phyloP scores from a whole-genome alignment of 2,888 invertebrate genomes.

The Atrina japonica region DNA sequence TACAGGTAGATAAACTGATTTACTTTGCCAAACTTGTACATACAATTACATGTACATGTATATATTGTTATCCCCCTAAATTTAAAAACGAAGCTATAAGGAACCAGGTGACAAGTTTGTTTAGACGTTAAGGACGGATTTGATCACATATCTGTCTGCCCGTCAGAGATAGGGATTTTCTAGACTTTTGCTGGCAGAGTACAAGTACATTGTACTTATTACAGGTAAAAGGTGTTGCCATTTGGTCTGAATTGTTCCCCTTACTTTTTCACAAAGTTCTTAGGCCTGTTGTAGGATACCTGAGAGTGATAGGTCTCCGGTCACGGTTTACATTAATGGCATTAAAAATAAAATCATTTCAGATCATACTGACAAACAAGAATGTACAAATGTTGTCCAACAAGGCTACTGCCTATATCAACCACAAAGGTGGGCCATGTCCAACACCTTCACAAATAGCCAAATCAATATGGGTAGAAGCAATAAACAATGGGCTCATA shows the following conservation, averaged over 20 bases:
- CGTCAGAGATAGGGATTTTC: not conserved
- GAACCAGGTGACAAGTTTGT: not conserved
- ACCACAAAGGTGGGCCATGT: conserved; percentile 41
- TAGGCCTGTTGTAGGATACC: not conserved
- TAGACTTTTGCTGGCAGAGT: conserved; percentile 9
- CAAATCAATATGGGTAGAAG: conserved; percentile 33
- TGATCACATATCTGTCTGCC: not conserved
- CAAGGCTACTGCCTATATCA: conserved; percentile 35
- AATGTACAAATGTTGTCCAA: conserved; percentile 29
- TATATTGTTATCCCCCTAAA: too few species aligned
- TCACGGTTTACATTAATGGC: conserved; percentile 5
- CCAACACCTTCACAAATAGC: conserved; percentile 24
- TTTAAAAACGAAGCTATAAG: too few species aligned
- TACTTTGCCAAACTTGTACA: too few species aligned
- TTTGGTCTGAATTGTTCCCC: conserved; percentile 9
- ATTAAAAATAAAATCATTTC: not conserved
- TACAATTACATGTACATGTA: too few species aligned
- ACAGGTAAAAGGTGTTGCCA: not conserved
- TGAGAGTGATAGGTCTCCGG: not conserved
- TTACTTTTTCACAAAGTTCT: conserved; percentile 2
- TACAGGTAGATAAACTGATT: too few species aligned
- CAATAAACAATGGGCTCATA: conserved; percentile 22
- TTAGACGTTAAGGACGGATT: conserved; percentile 16
- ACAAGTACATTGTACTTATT: too few species aligned
- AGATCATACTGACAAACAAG: not conserved